These are phyloP conservation scores for Albula glossodonta DNA, from an alignment of 2,113 vertebrate genomes.

Conservation along the genomic window DNA sequence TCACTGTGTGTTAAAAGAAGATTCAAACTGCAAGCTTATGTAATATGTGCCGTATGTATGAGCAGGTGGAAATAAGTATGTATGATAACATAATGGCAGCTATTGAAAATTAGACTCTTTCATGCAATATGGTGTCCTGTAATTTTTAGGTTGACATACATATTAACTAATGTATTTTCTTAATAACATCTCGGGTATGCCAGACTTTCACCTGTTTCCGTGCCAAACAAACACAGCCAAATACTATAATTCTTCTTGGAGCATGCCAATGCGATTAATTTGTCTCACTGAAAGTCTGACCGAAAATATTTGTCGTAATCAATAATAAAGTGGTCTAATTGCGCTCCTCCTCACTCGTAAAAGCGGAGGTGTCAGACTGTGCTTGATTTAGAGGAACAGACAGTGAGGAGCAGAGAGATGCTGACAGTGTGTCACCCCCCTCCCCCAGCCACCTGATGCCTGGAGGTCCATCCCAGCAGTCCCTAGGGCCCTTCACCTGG, in stretches of 20 bases:
- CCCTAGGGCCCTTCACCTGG: conserved; percentile 72
- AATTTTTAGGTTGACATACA: not conserved
- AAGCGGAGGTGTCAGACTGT: conserved; percentile 45
- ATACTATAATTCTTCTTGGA: not conserved
- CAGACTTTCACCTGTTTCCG: not conserved
- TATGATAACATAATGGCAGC: not conserved
- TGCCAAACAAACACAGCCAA: not conserved
- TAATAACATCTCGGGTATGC: not conserved
- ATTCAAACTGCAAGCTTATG: no score
- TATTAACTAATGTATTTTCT: not conserved
- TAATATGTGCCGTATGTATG: not conserved
- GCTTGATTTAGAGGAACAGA: conserved; percentile 41
- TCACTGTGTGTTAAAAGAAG: not conserved
- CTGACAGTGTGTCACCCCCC: conserved; percentile 11
- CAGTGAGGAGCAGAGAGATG: conserved; percentile 29
- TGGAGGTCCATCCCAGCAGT: conserved; percentile 60
- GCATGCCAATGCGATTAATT: not conserved
- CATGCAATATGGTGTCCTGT: not conserved
- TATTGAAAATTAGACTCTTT: not conserved
- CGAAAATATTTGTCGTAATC: conserved; percentile 10
- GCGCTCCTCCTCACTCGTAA: not conserved
- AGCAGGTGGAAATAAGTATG: not conserved
- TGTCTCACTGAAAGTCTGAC: not conserved
- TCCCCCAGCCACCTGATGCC: conserved; percentile 66
- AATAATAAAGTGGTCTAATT: not conserved